Evolutionary conservation across 2,113 vertebrate species (phyloP).

Genomic region (Steatornis caripensis): DNA sequence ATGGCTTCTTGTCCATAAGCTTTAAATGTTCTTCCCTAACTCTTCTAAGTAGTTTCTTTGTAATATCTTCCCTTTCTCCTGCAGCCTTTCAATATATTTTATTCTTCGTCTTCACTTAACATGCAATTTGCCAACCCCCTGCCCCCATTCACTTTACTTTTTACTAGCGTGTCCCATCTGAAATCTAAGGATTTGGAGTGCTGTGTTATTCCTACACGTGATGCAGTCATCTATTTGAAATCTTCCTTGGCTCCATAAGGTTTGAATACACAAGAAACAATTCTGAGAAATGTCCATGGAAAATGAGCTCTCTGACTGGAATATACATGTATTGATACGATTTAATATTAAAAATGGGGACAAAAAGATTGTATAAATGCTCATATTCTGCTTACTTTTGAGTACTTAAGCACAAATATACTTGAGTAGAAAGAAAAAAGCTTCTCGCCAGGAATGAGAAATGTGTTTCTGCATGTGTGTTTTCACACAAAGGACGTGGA

Average conservation of each 20-base stretch:
- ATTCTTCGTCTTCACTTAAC: neutral
- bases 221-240: neutral
- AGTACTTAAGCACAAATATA: neutral
- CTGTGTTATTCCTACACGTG: neutral
- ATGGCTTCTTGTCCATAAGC: neutral
- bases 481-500: neutral
- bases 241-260: neutral
- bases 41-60: neutral
- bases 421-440: neutral
- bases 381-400: neutral
- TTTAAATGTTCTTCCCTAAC: neutral
- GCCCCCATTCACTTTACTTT: neutral
- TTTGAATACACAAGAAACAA: neutral
- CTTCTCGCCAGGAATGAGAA: neutral
- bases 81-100: neutral
- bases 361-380: neutral
- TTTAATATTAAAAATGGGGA: neutral
- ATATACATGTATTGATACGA: neutral
- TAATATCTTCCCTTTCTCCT: neutral
- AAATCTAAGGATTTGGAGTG: neutral
- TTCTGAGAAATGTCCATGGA: neutral
- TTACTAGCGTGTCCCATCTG: neutral
- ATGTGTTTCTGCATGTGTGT: accelerated
- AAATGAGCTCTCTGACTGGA: neutral
- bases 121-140: accelerated